Evolutionary conservation across 2,113 vertebrate species (phyloP), one percentile per base, ranked within the genome.

Genomic region (Gobio gobio): DNA sequence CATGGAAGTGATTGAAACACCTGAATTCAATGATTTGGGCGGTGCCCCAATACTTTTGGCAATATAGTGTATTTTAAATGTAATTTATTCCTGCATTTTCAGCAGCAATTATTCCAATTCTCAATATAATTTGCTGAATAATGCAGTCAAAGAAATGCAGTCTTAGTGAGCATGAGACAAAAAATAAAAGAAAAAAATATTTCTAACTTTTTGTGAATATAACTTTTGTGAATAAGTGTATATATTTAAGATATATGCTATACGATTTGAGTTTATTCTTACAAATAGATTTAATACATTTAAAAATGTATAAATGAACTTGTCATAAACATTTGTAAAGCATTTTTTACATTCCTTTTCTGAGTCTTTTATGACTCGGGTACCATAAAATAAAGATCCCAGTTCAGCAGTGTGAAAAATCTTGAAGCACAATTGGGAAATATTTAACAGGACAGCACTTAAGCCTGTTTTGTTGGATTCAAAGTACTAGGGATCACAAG

Each of bases 401-500:
- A 54, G 13, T 68, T 8, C 20, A 68, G 26, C 14, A 59, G 4
- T 54, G 18, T 68, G 12, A 82, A 24, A 14, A 40, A 14, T 66
- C 24, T 33, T 47, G 14, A 33, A 33, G 24, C 40, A 59, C 29
- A 33, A 56, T n/a, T 40, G 54, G 82, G 49, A 77, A 91, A 90
- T 91, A 54, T 86, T 90, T 92, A 87, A 90, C 88, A 86, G 82
- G 86, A 72, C 75, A 84, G 76, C 82, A 78, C 73, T 51, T 58
- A 74, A 78, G 40, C 82, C 9, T 9, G 10, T 83, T 90, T 90
- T 89, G 87, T 90, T 89, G 90, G 91, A 89, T 86, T 90, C 93
- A 95, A 95, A 95, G 93, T 94, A 88, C 92, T 72, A 45, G 51
- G 59, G 95, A 95, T 96, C 95, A 94, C 94, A 94, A 95, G 95